Evolutionary conservation across 2,113 vertebrate species (phyloP).

Genomic region (Hemiscyllium ocellatum): DNA sequence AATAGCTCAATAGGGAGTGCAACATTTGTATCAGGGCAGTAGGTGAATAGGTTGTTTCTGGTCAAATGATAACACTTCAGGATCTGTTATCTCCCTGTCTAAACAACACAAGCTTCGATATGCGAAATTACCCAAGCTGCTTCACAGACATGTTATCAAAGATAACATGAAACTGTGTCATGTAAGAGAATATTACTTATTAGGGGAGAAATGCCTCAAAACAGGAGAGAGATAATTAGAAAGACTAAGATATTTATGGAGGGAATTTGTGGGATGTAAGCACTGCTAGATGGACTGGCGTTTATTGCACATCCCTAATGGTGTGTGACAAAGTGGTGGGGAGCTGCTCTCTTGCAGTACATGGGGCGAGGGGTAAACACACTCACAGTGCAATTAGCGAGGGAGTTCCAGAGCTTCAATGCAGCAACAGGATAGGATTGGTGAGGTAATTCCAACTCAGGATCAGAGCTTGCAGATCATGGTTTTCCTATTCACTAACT

Average conservation of each 20-base stretch:
- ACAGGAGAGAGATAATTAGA: neutral
- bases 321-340: too few relatives aligned
- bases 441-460: too few relatives aligned
- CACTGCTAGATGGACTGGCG: too few relatives aligned
- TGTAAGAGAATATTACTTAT: neutral
- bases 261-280: neutral
- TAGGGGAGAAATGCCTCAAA: neutral
- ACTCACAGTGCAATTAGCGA: too few relatives aligned
- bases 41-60: too few relatives aligned
- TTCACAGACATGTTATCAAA: neutral
- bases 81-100: neutral
- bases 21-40: neutral
- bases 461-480: too few relatives aligned
- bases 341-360: too few relatives aligned
- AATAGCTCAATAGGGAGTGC: neutral
- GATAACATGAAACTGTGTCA: neutral
- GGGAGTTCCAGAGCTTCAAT: too few relatives aligned
- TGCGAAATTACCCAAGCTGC: neutral
- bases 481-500: too few relatives aligned
- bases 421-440: too few relatives aligned
- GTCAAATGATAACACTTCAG: neutral
- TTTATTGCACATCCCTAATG: too few relatives aligned
- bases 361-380: too few relatives aligned
- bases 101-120: neutral
- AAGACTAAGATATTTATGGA: neutral